phyloP scores from a whole-genome alignment of 2,888 invertebrate species.

The Digitonthophagus gazella region DNA sequence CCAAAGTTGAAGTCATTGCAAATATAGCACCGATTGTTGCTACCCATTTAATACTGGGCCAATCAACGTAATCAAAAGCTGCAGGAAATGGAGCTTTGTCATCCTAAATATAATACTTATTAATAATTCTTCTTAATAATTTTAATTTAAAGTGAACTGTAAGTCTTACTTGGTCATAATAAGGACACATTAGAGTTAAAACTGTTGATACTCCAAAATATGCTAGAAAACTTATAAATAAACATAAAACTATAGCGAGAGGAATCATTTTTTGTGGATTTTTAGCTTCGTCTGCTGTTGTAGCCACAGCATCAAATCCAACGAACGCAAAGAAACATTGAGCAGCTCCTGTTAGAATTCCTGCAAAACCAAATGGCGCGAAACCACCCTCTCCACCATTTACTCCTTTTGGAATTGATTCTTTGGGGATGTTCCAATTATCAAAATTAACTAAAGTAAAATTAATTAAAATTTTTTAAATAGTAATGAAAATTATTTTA shows the following conservation, averaged over 20 bases:
- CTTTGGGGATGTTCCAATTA: conserved; percentile 74
- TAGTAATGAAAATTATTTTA: background rate
- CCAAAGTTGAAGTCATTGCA: conserved; percentile 82
- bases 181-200: conserved; percentile 93
- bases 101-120: conserved; percentile 56
- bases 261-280: conserved; percentile 92
- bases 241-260: conserved; percentile 80
- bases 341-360: conserved; percentile 84
- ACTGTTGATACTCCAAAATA: conserved; percentile 92
- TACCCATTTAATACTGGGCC: conserved; percentile 80
- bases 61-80: conserved; percentile 74
- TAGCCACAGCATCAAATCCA: conserved; percentile 91
- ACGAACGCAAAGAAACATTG: conserved; percentile 93
- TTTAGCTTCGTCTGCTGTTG: conserved; percentile 90
- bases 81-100: conserved; percentile 82
- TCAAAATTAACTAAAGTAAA: conserved; percentile 64
- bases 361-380: conserved; percentile 85
- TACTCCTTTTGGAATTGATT: conserved; percentile 56
- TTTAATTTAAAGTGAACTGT: too few species aligned
- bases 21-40: conserved; percentile 90
- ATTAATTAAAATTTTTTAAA: too few species aligned
- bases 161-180: conserved; percentile 68
- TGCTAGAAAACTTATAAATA: conserved; percentile 79
- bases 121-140: background rate
- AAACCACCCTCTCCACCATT: conserved; percentile 82